A percentile compares a stretch with the other conserved stretches of the same genome.
phyloP scores from a whole-genome alignment of 35 echinoderm and acorn worm species.

The Apostichopus japonicus region DNA sequence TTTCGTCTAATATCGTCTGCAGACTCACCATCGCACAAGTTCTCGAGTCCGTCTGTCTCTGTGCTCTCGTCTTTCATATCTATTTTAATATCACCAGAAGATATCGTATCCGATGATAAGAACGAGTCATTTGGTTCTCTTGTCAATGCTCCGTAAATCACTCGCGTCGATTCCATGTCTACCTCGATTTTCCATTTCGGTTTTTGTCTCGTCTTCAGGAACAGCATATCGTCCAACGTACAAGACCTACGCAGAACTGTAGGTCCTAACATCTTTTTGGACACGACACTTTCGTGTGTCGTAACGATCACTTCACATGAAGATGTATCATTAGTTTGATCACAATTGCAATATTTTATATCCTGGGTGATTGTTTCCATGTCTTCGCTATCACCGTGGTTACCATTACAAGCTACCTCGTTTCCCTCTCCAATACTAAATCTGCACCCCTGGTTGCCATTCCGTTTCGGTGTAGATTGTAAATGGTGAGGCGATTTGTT shows the following conservation, averaged over 20 bases:
- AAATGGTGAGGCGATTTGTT: background rate
- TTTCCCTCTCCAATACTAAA: background rate
- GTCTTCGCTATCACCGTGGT: background rate
- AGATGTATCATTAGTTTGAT: background rate
- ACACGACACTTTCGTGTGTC: conserved; percentile 41
- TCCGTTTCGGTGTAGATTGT: conserved; percentile 30
- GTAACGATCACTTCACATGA: conserved; percentile 44
- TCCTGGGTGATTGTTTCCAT: background rate
- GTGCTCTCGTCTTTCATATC: conserved; percentile 45
- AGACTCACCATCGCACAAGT: background rate
- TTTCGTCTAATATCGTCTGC: background rate
- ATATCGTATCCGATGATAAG: background rate
- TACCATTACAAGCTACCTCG: background rate
- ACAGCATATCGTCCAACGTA: background rate
- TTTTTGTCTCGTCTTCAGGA: background rate
- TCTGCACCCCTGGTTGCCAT: background rate
- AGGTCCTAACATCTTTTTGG: conserved; percentile 15
- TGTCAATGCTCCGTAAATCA: conserved; percentile 31
- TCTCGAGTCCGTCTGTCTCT: background rate
- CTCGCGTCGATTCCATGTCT: conserved; percentile 38
- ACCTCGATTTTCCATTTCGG: conserved; percentile 58
- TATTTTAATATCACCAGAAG: background rate
- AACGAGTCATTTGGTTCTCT: conserved; percentile 24
- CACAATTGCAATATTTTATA: conserved; percentile 7
- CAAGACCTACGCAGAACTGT: background rate